Evolutionary conservation across 2,797 vertebrate genomes (phyloP), one percentile per base, ranked within the genome.

Genomic region (Borostomias antarcticus): DNA sequence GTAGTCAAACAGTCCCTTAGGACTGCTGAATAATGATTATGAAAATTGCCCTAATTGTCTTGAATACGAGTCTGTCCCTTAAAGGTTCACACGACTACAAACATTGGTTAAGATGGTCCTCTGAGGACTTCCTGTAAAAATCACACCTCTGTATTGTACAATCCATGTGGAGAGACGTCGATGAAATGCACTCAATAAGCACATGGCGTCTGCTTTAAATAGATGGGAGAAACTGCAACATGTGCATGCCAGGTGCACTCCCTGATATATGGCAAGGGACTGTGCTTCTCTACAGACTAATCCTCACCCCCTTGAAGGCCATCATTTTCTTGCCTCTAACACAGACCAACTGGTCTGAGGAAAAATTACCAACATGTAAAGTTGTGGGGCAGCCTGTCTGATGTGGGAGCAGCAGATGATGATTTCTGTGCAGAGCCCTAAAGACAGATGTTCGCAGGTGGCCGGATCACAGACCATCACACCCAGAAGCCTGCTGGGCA

Each of bases 191-290:
- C 56, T 25, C 43, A 40, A 48, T 59, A 73, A 61, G 19, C 58
- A 70, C 11, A 21, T 69, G 54, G 30, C 50, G 30, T 79, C 71
- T 21, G 63, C 57, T 70, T 72, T 71, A 78, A 79, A 81, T 33
- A 50, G 19, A 48, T 54, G 29, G 64, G 64, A 86, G 77, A 72
- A 87, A 82, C 40, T 68, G 80, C 76, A 87, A 87, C 91, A 93
- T 89, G 86, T 94, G 89, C 92, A 90, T 88, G 78, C 89, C 91
- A 95, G 91, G 88, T 93, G 91, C 84, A 77, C 58, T 69, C 73
- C 72, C 85, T 90, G 88, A 91, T 87, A 86, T 89, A 91, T 85
- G 81, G 82, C 83, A 40, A 76, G 63, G 70, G 79, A 64, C 82
- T 78, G 19, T 53, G 78, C 77, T 88, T 5, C 84, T 80, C 72